Base-by-base conservation (phyloP, 2,888 invertebrate genomes). In the Heliconius erato region DNA sequence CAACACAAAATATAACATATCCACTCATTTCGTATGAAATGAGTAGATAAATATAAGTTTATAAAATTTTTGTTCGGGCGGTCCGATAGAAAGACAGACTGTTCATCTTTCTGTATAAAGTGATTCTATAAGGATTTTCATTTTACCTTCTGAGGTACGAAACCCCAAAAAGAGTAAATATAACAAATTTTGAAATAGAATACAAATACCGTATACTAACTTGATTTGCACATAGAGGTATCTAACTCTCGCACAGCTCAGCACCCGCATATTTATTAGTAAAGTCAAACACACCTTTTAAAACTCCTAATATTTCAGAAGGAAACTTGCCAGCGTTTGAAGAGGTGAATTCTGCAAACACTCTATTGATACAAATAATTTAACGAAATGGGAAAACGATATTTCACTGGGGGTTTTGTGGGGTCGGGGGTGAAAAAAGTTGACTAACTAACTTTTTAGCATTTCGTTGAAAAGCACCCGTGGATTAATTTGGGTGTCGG, bases 331-430 rank as follows among this genome's bases (percentile, higher is more conserved):
- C 87, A 90, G 86, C 94, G 91, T 95, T 95, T 95, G 93, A 86
- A 90, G 87, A 92, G 89, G 92, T 87, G 91, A 92, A 92, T 92
- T 92, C 89, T 88, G 86, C 92, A 92, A 94, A 94, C 93, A 93
- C 91, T 95, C 91, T 94, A 95, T 95, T 94, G 95, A 94, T 95
- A 94, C 92, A 94, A 95, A 95, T 94, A 93, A 94, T 94, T 92
- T 89, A 90, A 90, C 80, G 68, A 84, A 87, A 89, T 89, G 89
- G 83, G 90, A 90, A 89, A 91, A 89, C 93, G 89, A 95, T 95
- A 95, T 93, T 94, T 95, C 92, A 93, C 89, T 84, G 88, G 86
- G 87, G 91, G 89, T 91, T 92, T 92, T 89, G 89, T 89, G 89
- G 90, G 91, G 89, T 90, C 88, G 86, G 89, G 91, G 87, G 84